These are phyloP conservation scores for Trypoxylon attenuatum DNA, from an alignment of 2,888 invertebrate genomes.

Conservation along the genomic window DNA sequence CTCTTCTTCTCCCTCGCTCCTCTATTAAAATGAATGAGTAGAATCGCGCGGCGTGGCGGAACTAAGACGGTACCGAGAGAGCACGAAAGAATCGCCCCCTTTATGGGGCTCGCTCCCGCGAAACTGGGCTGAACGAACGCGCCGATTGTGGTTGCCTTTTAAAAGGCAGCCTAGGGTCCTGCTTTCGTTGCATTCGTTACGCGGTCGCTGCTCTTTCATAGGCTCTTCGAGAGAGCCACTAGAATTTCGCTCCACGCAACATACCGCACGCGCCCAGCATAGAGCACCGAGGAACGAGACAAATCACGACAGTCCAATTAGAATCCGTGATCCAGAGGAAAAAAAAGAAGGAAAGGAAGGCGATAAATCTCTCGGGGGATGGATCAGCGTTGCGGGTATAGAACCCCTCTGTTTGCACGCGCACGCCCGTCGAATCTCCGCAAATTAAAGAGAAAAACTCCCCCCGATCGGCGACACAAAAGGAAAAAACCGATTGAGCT, in stretches of 20 bases:
- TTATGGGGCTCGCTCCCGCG: neutral
- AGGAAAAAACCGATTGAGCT: neutral
- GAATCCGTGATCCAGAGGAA: neutral
- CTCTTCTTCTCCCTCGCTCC: too few species aligned
- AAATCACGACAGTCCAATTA: neutral
- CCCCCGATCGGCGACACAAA: neutral
- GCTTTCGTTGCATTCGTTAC: neutral
- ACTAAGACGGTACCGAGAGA: conserved; percentile 26
- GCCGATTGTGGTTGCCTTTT: neutral
- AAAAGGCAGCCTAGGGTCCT: neutral
- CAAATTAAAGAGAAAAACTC: conserved; percentile 14
- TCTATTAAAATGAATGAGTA: conserved; percentile 5
- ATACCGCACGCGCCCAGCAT: too few species aligned
- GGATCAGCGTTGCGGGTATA: neutral
- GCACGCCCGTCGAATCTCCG: neutral
- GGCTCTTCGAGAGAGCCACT: neutral
- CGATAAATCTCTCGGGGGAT: too few species aligned
- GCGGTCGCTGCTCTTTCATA: neutral
- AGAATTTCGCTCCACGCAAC: too few species aligned
- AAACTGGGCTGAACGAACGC: conserved; percentile 24
- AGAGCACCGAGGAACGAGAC: too few species aligned
- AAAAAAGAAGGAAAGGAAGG: too few species aligned
- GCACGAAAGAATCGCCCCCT: conserved; percentile 4
- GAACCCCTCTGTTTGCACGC: neutral
- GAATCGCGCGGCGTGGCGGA: conserved; percentile 14